Evolutionary conservation across 2,797 vertebrate genomes (phyloP).

Genomic region (Coilia nasus): DNA sequence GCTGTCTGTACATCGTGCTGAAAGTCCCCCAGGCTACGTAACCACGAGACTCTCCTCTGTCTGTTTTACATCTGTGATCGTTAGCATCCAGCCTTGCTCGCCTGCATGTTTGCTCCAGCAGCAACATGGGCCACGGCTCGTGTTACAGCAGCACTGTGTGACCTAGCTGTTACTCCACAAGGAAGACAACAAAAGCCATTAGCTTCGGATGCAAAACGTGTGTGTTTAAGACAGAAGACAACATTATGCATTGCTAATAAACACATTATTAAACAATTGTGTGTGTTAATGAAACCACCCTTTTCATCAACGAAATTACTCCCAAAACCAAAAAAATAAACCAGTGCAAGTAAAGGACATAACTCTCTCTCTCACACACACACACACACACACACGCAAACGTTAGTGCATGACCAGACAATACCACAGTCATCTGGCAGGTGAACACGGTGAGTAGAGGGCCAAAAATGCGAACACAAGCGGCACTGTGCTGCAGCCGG

Average conservation of each 20-base stretch:
- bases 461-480: background rate
- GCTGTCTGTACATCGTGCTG: background rate
- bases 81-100: background rate
- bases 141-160: background rate
- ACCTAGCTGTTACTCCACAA: background rate
- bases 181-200: background rate
- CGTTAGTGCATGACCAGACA: background rate
- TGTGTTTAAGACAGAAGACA: background rate
- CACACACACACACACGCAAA: background rate
- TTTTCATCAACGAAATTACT: background rate
- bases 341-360: background rate
- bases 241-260: background rate
- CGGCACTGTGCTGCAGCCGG: background rate
- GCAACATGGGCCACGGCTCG: background rate
- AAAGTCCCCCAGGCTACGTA: background rate
- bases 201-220: background rate
- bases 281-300: background rate
- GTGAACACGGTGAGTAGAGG: background rate
- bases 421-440: background rate
- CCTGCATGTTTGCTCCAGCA: background rate
- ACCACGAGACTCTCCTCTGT: background rate
- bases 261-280: background rate
- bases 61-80: constrained; percentile 20
- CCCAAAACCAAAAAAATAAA: background rate
- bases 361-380: background rate